Evolutionary conservation across 1,140 invertebrate genomes (phyloP).

Genomic region (Drosophila ficusphila): DNA sequence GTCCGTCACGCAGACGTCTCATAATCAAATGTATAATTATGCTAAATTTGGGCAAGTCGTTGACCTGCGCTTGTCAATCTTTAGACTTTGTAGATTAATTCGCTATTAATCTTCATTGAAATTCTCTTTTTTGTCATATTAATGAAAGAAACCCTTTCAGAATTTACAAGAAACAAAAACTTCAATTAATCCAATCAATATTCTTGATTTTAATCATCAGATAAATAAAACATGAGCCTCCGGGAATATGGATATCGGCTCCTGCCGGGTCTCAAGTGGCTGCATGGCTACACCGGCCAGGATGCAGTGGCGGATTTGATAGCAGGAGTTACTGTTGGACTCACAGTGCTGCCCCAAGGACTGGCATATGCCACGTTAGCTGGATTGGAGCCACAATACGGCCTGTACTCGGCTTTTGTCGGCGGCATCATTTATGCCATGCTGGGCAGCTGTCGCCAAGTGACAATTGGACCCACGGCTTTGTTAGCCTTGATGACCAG

Average conservation of each 20-base stretch:
- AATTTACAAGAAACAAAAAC: too few species aligned
- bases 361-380: slow-evolving; percentile 94
- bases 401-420: slow-evolving; percentile 96
- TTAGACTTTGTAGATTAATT: not conserved
- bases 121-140: too few species aligned
- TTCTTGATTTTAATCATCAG: not conserved
- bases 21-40: slow-evolving; percentile 30
- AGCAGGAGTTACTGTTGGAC: slow-evolving; percentile 93
- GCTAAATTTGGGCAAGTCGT: slow-evolving; percentile 28
- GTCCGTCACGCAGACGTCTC: slow-evolving; percentile 16
- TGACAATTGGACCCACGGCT: slow-evolving; percentile 94
- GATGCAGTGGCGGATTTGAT: slow-evolving; percentile 91
- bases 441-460: slow-evolving; percentile 95
- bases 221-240: slow-evolving; percentile 35
- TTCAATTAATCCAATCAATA: too few species aligned
- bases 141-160: too few species aligned
- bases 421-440: slow-evolving; percentile 96
- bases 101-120: not conserved
- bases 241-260: slow-evolving; percentile 66
- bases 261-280: slow-evolving; percentile 89
- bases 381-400: slow-evolving; percentile 92
- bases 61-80: slow-evolving; percentile 14
- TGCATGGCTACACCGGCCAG: slow-evolving; percentile 89
- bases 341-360: slow-evolving; percentile 95
- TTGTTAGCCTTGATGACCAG: slow-evolving; percentile 92